Percentiles rank a stretch among this genome's conserved stretches.
These are phyloP conservation scores for human DNA, from an alignment of 2,113 vertebrate genomes.

Conservation along the genomic window DNA sequence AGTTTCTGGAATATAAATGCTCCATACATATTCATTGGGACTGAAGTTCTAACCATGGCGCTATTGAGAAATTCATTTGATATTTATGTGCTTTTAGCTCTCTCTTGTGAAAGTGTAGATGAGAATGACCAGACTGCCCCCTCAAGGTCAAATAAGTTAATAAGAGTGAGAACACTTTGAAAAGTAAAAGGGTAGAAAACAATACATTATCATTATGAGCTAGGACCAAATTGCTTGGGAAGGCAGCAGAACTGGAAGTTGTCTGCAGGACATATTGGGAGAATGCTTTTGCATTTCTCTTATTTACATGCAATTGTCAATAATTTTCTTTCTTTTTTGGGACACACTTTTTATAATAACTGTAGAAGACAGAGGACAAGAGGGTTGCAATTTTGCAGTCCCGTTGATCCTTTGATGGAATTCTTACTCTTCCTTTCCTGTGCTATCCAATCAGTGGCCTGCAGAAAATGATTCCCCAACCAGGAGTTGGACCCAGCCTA, in stretches of 20 bases:
- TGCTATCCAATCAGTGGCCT: background rate
- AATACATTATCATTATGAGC: background rate
- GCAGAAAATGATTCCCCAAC: background rate
- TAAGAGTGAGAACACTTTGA: background rate
- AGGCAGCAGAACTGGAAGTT: background rate
- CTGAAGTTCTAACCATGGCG: background rate
- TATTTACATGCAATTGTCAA: background rate
- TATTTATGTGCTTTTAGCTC: background rate
- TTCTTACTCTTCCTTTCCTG: background rate
- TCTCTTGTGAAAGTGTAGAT: slow-evolving; percentile 29
- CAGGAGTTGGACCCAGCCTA: background rate
- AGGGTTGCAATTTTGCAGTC: background rate
- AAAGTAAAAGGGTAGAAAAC: background rate
- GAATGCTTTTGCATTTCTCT: background rate
- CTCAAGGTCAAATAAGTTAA: slow-evolving; percentile 25
- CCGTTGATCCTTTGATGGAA: background rate
- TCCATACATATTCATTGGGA: slow-evolving; percentile 29
- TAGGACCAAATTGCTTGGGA: background rate
- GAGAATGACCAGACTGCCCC: background rate
- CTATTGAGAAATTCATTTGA: slow-evolving; percentile 26
- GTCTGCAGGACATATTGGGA: background rate
- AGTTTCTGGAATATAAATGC: background rate
- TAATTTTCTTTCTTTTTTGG: background rate
- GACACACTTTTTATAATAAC: background rate
- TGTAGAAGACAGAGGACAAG: background rate